These are phyloP conservation scores for Brachirus orientalis DNA, from an alignment of 2,113 vertebrate species.

Conservation along the genomic window DNA sequence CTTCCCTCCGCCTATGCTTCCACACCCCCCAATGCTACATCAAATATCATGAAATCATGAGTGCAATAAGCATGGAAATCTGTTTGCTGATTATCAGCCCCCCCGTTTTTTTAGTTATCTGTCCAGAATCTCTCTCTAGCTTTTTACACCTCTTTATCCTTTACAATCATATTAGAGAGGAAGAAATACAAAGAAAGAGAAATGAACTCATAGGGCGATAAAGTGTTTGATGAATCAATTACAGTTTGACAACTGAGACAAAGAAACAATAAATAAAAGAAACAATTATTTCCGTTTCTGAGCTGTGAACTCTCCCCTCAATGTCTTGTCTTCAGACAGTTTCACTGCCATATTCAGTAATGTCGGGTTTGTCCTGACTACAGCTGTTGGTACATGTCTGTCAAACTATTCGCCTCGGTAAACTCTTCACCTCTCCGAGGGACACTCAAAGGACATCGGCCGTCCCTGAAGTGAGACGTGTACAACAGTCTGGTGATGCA, in stretches of 20 bases:
- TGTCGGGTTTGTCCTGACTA: conserved; percentile 18
- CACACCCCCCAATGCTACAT: conserved; percentile 84
- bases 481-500: conserved; percentile 4
- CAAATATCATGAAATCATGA: conserved; percentile 98
- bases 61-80: conserved; percentile 99
- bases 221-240: conserved; percentile 40
- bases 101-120: conserved; percentile 87
- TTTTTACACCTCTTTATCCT: conserved; percentile 89
- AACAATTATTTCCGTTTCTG: background rate
- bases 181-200: conserved; percentile 29
- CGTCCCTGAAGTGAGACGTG: conserved; percentile 32
- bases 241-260: conserved; percentile 9
- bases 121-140: conserved; percentile 81
- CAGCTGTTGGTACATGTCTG: conserved; percentile 70
- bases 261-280: conserved; percentile 24
- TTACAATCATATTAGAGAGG: conserved; percentile 41
- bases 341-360: conserved; percentile 2
- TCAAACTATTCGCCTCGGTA: conserved; percentile 63
- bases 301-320: conserved; percentile 24
- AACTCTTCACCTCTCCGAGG: conserved; percentile 77
- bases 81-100: conserved; percentile 96
- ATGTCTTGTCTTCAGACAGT: conserved; percentile 3
- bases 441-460: conserved; percentile 42
- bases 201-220: conserved; percentile 12
- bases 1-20: conserved; percentile 15